phyloP scores from a whole-genome alignment of 2,888 invertebrate species.

The Dolomedes plantarius region DNA sequence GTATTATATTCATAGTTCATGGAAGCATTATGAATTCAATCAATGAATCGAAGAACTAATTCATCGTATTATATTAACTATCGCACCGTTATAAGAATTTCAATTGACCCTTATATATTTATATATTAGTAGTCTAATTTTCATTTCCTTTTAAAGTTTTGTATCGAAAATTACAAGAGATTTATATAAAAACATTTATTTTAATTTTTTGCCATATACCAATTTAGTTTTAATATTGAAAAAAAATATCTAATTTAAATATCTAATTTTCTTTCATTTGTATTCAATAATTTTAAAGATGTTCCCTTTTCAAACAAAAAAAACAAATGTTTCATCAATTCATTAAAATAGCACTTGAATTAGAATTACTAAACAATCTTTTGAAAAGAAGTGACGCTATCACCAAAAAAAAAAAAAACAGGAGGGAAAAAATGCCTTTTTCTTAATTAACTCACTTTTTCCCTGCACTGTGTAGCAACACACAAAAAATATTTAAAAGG shows the following conservation, averaged over 20 bases:
- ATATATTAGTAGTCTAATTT: neutral
- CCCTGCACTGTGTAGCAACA: neutral
- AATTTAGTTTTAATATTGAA: too few species aligned
- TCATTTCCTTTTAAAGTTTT: neutral
- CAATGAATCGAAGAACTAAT: too few species aligned
- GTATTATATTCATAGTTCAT: too few species aligned
- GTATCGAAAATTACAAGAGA: too few species aligned
- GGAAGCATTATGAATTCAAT: too few species aligned
- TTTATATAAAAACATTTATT: too few species aligned
- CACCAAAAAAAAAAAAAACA: neutral
- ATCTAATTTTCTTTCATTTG: neutral
- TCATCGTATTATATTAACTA: too few species aligned
- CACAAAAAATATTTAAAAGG: slow-evolving; percentile 24
- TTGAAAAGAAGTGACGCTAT: neutral
- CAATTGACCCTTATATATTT: too few species aligned
- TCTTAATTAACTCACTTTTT: slow-evolving; percentile 39
- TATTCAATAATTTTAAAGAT: neutral
- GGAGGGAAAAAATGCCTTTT: neutral
- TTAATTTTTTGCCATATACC: too few species aligned
- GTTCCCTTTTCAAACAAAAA: neutral
- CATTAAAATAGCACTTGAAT: neutral
- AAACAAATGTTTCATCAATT: neutral
- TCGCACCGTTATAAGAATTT: too few species aligned
- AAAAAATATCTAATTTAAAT: neutral
- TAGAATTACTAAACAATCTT: slow-evolving; percentile 15